These are phyloP conservation scores for Gobio gobio DNA, from an alignment of 2,113 vertebrate genomes.

Conservation along the genomic window DNA sequence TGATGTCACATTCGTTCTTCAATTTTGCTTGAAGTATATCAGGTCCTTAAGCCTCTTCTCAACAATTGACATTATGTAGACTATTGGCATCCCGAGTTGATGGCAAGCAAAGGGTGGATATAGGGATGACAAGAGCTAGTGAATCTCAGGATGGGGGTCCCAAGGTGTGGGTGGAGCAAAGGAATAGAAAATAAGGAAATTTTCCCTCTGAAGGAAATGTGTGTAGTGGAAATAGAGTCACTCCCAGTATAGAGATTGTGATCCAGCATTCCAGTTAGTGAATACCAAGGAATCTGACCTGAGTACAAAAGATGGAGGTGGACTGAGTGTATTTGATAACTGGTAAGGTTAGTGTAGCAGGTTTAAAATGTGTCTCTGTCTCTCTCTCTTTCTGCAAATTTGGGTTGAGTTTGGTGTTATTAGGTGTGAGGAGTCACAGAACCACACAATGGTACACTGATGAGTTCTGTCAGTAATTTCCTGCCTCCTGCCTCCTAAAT, in stretches of 20 bases:
- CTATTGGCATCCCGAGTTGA: neutral
- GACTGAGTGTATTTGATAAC: neutral
- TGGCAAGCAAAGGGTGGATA: neutral
- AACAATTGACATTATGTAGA: too few species aligned
- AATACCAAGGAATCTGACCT: neutral
- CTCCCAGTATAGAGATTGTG: neutral
- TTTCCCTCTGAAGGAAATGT: neutral
- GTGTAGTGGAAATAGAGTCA: neutral
- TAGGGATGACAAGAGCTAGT: neutral
- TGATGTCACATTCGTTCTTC: too few species aligned
- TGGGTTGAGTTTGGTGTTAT: constrained; percentile 1
- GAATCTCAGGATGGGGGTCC: neutral
- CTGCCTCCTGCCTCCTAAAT: constrained; percentile 27
- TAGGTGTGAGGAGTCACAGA: neutral
- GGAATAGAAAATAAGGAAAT: constrained; percentile 7
- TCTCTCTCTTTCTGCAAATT: constrained; percentile 2
- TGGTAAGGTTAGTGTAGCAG: neutral
- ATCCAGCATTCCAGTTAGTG: too few species aligned
- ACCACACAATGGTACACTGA: constrained; percentile 10
- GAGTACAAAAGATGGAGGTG: neutral
- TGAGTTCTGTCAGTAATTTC: constrained; percentile 23
- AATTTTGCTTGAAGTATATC: too few species aligned
- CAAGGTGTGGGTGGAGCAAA: neutral
- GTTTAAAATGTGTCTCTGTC: neutral
- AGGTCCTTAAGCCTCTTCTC: too few species aligned